These are phyloP conservation scores for Acrossocheilus wenchowensis DNA, from an alignment of 2,797 vertebrate genomes.

Conservation along the genomic window DNA sequence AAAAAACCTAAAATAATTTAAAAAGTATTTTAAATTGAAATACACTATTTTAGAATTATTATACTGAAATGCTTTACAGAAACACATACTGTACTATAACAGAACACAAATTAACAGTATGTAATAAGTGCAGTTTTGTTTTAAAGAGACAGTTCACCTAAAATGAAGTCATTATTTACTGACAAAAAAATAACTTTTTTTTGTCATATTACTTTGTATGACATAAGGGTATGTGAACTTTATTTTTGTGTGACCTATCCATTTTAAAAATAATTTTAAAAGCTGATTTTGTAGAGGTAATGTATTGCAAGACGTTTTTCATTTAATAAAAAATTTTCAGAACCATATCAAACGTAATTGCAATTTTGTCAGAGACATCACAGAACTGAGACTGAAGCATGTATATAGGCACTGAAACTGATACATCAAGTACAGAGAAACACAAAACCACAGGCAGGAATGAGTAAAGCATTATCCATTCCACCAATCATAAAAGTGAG, in stretches of 20 bases:
- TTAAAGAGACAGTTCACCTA: too few relatives aligned
- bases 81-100: too few relatives aligned
- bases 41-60: too few relatives aligned
- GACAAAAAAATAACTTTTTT: too few relatives aligned
- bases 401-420: too few relatives aligned
- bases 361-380: neutral
- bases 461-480: neutral
- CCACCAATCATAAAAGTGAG: neutral
- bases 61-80: neutral
- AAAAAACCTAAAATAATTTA: too few relatives aligned
- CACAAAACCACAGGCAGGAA: neutral
- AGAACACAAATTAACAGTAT: neutral
- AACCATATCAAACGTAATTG: neutral
- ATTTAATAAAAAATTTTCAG: neutral
- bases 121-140: neutral
- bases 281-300: neutral
- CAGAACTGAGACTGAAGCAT: neutral
- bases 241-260: neutral
- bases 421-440: neutral
- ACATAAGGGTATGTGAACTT: neutral
- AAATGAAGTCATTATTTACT: neutral
- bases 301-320: neutral
- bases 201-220: neutral
- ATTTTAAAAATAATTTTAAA: neutral
- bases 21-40: too few relatives aligned